Evolutionary conservation across 2,888 invertebrate species (phyloP), one percentile per base, ranked within the genome.

Genomic region (Tinea trinotella): DNA sequence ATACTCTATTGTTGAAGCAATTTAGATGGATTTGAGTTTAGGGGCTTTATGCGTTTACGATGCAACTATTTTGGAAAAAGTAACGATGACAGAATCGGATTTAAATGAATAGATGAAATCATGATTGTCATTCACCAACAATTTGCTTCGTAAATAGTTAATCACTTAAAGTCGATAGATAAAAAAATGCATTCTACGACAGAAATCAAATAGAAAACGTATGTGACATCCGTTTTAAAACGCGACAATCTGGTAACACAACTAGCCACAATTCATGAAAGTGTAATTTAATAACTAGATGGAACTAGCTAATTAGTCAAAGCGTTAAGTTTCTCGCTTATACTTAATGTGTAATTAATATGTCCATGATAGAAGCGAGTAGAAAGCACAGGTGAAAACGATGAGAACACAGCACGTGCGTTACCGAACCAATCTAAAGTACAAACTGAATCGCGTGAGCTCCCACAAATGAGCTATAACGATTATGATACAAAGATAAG

Each of bases 11-110:
- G 82, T 75, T 64, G 59, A 64, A 58, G 64, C 73, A 76, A 76
- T 80, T 70, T 62, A 65, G 70, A 74, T 70, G 68, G 67, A 70
- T 65, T 61, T 63, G 69, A 67, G 67, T 66, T 65, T 65, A 73
- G 82, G 81, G 74, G 71, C 76, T 70, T 79, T 75, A 68, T 71
- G 74, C 81, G 70, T 71, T 82, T 82, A 83, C 64, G 64, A 61
- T 53, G 13, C 13, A 48, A 4, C n/a, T 12, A 49, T n/a, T 44
- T 49, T 56, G 61, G 57, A 62, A 60, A 19, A 40, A 55, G 57
- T 62, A 71, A 72, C 64, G 64, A 68, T 67, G 68, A 69, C 70
- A 70, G 65, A 60, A 62, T 57, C 57, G 63, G 59, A 66, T 67
- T 65, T 57, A 49, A 49, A 52, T 61, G 56, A 66, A 67, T 63